phyloP scores from a whole-genome alignment of 2,888 invertebrate species.

The Rhogogaster chlorosoma region DNA sequence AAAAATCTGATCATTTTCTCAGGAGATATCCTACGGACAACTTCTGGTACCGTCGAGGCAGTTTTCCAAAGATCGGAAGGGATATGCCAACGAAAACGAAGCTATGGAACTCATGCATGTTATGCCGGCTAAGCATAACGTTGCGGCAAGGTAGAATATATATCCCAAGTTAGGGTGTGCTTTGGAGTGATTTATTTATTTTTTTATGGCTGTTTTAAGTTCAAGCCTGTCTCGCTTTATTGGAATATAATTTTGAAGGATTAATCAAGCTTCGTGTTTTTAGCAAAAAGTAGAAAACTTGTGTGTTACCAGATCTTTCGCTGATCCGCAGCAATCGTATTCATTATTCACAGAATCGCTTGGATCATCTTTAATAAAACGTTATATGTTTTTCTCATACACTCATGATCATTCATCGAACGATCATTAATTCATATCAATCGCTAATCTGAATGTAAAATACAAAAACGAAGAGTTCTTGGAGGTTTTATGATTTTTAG shows the following conservation, averaged over 20 bases:
- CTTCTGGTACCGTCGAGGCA: slow-evolving; percentile 88
- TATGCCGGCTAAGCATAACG: slow-evolving; percentile 79
- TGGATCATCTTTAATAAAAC: background rate
- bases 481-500: background rate
- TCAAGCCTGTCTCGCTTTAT: slow-evolving; percentile 21
- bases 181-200: background rate
- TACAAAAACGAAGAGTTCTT: background rate
- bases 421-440: background rate
- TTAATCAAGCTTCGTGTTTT: slow-evolving; percentile 27
- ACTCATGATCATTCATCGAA: background rate
- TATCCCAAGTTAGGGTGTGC: background rate
- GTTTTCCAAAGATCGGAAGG: slow-evolving; percentile 78
- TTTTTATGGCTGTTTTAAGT: background rate
- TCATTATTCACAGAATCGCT: background rate
- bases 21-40: slow-evolving; percentile 94
- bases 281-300: background rate
- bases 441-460: background rate
- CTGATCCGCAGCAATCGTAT: background rate
- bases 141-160: slow-evolving; percentile 80
- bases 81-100: slow-evolving; percentile 72
- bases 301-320: background rate
- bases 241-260: background rate
- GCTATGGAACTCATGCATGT: slow-evolving; percentile 74
- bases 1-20: slow-evolving; percentile 54
- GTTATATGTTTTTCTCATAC: background rate